These are phyloP conservation scores for Misgurnus anguillicaudatus DNA, from an alignment of 2,113 vertebrate genomes.

Conservation along the genomic window DNA sequence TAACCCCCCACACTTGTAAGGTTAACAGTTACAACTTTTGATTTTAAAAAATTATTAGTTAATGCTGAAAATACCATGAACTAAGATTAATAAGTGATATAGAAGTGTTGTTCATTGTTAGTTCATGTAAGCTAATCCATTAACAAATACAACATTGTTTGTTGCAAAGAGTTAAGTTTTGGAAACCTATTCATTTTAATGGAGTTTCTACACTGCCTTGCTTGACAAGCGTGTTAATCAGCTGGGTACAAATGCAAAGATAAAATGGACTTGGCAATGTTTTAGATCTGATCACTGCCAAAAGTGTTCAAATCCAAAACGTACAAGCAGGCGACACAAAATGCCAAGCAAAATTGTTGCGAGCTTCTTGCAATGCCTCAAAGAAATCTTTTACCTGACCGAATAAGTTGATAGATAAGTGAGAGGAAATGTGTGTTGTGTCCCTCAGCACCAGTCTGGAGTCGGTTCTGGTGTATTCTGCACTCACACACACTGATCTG, in stretches of 20 bases:
- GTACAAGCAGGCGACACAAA: neutral
- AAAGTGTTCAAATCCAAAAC: neutral
- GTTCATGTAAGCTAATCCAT: too few relatives aligned
- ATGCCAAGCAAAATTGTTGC: constrained; percentile 48
- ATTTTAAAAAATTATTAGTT: too few relatives aligned
- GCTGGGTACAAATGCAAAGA: constrained; percentile 59
- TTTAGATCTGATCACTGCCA: neutral
- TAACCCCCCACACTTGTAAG: too few relatives aligned
- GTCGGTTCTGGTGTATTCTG: constrained; percentile 55
- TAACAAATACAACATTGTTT: too few relatives aligned
- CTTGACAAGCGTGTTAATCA: neutral
- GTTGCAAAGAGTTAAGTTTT: too few relatives aligned
- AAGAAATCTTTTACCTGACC: constrained; percentile 70
- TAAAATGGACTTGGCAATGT: neutral
- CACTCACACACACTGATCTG: constrained; percentile 60
- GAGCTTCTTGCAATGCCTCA: constrained; percentile 48
- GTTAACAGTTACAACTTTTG: too few relatives aligned
- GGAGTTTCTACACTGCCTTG: too few relatives aligned
- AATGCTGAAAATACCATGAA: too few relatives aligned
- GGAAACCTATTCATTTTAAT: too few relatives aligned
- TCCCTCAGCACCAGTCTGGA: constrained; percentile 29
- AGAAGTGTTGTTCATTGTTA: too few relatives aligned
- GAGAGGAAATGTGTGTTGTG: constrained; percentile 53
- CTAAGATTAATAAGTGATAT: too few relatives aligned
- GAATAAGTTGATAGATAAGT: constrained; percentile 59